Evolutionary conservation across 2,797 vertebrate species (phyloP), one percentile per base, ranked within the genome.

Genomic region (Bovichtus variegatus): DNA sequence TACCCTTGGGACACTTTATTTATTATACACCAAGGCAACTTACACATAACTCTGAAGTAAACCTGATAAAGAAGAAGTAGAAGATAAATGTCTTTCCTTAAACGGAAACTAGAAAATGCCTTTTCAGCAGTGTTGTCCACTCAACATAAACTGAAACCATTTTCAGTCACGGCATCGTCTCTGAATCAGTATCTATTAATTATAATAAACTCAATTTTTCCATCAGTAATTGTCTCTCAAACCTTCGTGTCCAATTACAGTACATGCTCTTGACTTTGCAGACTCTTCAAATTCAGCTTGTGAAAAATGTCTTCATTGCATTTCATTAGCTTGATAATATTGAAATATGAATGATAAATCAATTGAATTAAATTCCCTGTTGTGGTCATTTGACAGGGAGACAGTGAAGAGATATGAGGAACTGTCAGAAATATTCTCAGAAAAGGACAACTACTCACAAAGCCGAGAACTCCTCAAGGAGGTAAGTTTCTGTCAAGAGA

Each of bases 381-480:
- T 77, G 49, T 73, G 66, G 9, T 71, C 54, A 0, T 34, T 64
- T 67, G 12, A 31, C 94, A 97, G 96, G 88, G 96, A 97, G 18
- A 91, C 87, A 0, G 80, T 96, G 76, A 95, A 84, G 85, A 95
- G 91, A 87, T 97, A 96, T 8, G 95, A 95, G 87, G 96, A 96
- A 15, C 92, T 96, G 90, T 95, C 94, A 0, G 91, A 96, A 23
- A 96, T 97, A 71, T 98, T 97, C 92, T 98, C 97, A 0, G 97
- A 98, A 80, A 95, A 96, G 87, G 96, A 98, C 91, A 98, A 98
- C 92, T 97, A 97, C 86, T 95, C 96, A 3, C 97, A 97, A 55
- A 97, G 96, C 93, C 93, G 97, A 75, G 96, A 96, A 57, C 94
- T 97, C 21, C 95, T 97, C 46, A 96, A 96, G 85, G 96, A 96